These are phyloP conservation scores for Cyphomyrus discorhynchus DNA, from an alignment of 2,113 vertebrate species.

Conservation along the genomic window DNA sequence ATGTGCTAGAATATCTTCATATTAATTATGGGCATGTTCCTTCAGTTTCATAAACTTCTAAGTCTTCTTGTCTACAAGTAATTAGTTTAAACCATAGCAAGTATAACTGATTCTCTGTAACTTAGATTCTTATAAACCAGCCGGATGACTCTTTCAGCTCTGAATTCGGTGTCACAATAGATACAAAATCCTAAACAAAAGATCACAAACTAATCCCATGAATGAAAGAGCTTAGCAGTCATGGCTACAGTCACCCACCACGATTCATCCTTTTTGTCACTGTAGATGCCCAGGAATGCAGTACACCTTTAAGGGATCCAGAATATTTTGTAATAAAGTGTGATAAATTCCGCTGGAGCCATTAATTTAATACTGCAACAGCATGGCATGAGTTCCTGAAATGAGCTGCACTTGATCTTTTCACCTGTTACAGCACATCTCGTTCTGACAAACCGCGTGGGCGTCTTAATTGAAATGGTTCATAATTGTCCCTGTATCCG, in stretches of 20 bases:
- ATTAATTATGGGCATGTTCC: not conserved
- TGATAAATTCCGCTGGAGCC: conserved; percentile 47
- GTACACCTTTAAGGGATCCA: conserved; percentile 13
- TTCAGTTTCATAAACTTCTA: not conserved
- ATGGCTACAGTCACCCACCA: not conserved
- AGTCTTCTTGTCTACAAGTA: not conserved
- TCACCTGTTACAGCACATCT: conserved; percentile 35
- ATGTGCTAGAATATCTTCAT: not conserved
- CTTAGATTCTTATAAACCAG: not conserved
- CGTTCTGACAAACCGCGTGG: conserved; percentile 43
- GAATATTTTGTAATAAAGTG: conserved; percentile 2
- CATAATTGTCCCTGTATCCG: conserved; percentile 45
- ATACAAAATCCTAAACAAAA: not conserved
- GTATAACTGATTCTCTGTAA: not conserved
- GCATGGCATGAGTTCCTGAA: conserved; percentile 44
- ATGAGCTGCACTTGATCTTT: conserved; percentile 47
- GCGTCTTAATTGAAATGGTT: conserved; percentile 55
- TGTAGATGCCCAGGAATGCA: not conserved
- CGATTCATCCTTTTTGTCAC: not conserved
- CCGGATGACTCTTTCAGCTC: not conserved
- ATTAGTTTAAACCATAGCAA: not conserved
- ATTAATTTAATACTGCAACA: conserved; percentile 48
- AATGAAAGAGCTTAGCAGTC: not conserved
- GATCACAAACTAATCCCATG: not conserved
- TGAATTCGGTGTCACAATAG: not conserved